Conservation (phyloP, 2,113 vertebrate genomes). For the Lagopus muta region DNA sequence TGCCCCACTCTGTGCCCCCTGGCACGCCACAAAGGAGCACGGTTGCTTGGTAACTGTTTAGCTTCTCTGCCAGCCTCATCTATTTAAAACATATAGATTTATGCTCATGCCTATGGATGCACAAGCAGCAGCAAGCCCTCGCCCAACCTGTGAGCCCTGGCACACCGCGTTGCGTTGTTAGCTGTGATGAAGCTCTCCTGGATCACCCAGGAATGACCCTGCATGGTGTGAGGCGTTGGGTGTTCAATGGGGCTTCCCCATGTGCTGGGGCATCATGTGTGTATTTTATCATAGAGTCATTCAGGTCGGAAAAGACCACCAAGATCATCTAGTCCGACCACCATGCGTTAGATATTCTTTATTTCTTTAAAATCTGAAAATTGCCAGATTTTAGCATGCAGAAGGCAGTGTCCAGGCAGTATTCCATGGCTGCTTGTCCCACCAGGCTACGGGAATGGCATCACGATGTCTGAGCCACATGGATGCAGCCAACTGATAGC, state of each 20-base stretch:
- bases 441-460: too few relatives aligned
- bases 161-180: too few relatives aligned
- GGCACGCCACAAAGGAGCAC: slow-evolving; percentile 18
- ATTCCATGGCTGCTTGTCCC: not conserved
- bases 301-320: too few relatives aligned
- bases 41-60: slow-evolving; percentile 70
- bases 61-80: slow-evolving; percentile 53
- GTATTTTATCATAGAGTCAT: not conserved
- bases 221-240: not conserved
- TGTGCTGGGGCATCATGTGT: not conserved
- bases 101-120: not conserved
- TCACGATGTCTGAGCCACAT: too few relatives aligned
- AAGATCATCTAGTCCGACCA: too few relatives aligned
- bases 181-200: too few relatives aligned
- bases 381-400: not conserved
- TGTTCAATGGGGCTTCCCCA: not conserved
- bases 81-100: not conserved
- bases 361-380: not conserved
- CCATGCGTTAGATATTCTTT: not conserved
- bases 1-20: not conserved
- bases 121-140: not conserved
- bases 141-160: not conserved
- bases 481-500: not conserved
- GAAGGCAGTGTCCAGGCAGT: not conserved
- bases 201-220: not conserved